phyloP scores from a whole-genome alignment of 2,888 invertebrate species.

The Xanthia icteritia region DNA sequence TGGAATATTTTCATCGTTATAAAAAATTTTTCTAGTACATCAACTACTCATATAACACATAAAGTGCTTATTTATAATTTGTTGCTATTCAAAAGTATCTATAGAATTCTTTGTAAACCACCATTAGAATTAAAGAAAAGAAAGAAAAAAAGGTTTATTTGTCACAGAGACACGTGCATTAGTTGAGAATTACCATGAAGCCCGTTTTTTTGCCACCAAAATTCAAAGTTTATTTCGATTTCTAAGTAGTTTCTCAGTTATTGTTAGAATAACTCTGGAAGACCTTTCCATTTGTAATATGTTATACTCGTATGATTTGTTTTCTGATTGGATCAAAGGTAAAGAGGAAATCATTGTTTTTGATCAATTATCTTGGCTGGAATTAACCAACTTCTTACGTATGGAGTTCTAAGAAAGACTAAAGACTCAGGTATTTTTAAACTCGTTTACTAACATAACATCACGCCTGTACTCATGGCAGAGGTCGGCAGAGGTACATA shows the following conservation, averaged over 20 bases:
- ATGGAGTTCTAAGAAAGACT: constrained; percentile 16
- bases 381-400: background rate
- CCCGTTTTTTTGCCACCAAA: background rate
- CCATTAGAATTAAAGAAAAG: too few species aligned
- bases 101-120: background rate
- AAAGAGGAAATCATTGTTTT: constrained; percentile 15
- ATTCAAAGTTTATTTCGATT: constrained; percentile 14
- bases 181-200: background rate
- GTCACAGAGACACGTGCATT: too few species aligned
- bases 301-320: constrained; percentile 35
- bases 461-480: background rate
- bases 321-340: constrained; percentile 39
- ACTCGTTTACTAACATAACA: background rate
- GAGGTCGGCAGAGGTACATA: background rate
- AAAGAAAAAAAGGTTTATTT: too few species aligned
- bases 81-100: background rate
- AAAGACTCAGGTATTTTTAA: background rate
- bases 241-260: constrained; percentile 13
- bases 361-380: constrained; percentile 7
- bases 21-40: background rate
- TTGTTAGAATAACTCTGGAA: background rate
- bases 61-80: background rate
- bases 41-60: background rate
- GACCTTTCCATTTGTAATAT: background rate
- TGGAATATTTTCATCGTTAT: too few species aligned